Base-by-base conservation (phyloP, 2,113 vertebrate genomes). In the Takifugu flavidus region DNA sequence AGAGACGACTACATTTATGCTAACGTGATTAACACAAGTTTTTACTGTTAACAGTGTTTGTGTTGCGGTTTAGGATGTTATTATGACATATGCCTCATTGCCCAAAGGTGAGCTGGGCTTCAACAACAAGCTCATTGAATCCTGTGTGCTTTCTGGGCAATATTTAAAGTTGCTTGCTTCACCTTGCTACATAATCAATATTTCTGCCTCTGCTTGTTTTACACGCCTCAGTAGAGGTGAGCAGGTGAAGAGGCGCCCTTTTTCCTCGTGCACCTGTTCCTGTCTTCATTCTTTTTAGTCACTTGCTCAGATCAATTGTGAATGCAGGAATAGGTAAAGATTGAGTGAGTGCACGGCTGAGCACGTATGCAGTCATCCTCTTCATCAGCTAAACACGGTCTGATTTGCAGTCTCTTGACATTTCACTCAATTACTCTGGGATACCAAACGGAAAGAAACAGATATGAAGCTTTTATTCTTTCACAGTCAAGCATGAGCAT, bases 281-380 rank as follows among this genome's bases (percentile, higher is more conserved):
- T 39, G 28, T 42, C 13, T 42, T 61, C 45, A 56, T 39, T 39
- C 34, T 39, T 39, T 39, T 7, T 3, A 47, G 65, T 47, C 59
- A 20, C 52, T 64, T 25, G 45, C 59, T 55, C 69, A 70, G 47
- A 76, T 63, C 65, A 68, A n/a, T 65, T 28, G 43, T 58, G 56
- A 70, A 66, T 51, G 67, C 68, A 31, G 56, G 43, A 78, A 79
- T 53, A 62, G 60, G 49, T 64, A 51, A 62, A 70, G 72, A 85
- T 83, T 66, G 66, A 71, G 53, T 43, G 47, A 65, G 60, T 20
- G n/a, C 53, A 63, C 52, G 59, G 49, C 49, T 58, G 52, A 63
- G 69, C 64, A 34, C 60, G 59, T 28, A 49, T 67, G 62, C 58
- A 71, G 42, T 20, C 20, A 13, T 56, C 57, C 20, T 70, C 26